Evolutionary conservation across 2,113 vertebrate species (phyloP), one percentile per base, ranked within the genome.

Genomic region (Atractosteus spatula): DNA sequence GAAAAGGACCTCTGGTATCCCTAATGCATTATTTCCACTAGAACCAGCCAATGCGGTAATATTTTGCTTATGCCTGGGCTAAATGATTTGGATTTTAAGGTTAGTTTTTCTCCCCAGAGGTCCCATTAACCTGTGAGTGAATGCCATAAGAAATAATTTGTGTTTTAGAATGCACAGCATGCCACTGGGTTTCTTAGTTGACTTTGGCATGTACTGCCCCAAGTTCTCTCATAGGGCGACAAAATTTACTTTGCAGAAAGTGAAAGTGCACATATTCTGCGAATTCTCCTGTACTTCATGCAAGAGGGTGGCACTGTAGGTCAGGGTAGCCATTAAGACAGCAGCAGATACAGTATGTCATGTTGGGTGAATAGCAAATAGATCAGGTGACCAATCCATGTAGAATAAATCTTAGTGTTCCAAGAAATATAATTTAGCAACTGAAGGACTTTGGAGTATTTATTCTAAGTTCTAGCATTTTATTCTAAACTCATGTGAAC

Each of bases 81-180:
- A 51, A 51, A 51, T 51, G 8, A 51, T 51, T 7, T 51, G 47
- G 56, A 13, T n/a, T 59, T 12, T 59, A 59, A 59, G 56, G 56
- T 59, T n/a, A 3, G 8, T 12, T 13, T 12, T 12, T 11, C 14
- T 59, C 56, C 56, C 56, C 13, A 59, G 11, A 59, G 7, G 12
- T n/a, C 56, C 56, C 56, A 59, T 59, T 59, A 59, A 59, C 56
- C 56, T 59, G 56, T 59, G 56, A 14, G 13, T 59, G 56, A 59
- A 59, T 12, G 3, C 3, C 7, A 59, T 59, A 12, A 59, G 3
- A 12, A 59, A 59, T 13, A 59, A 8, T 59, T 12, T 59, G 56
- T 59, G 56, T 59, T 11, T 59, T 59, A 59, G 12, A 59, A 59
- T 59, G 56, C 56, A 13, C 56, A 59, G 56, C 56, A 59, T 13